These are phyloP conservation scores for Branchellion lobata DNA, from an alignment of 2,888 invertebrate species.

Conservation along the genomic window DNA sequence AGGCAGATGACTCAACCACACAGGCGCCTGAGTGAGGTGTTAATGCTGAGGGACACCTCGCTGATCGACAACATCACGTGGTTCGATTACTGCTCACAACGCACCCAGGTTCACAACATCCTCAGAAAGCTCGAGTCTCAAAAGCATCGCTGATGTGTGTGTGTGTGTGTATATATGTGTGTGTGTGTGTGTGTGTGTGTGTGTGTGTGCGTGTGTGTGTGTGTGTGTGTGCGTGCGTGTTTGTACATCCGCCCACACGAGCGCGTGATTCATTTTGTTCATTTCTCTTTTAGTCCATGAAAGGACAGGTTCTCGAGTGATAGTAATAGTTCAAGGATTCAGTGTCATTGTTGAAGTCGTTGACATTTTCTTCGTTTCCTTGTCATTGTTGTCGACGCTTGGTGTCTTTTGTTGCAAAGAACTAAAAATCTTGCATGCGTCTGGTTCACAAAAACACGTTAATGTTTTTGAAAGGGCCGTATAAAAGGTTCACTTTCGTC, in stretches of 20 bases:
- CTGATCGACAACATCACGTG: slow-evolving; percentile 86
- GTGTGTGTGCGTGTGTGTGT: neutral
- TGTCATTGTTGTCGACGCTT: no score
- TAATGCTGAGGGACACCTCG: slow-evolving; percentile 83
- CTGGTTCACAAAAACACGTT: no score
- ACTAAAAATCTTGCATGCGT: no score
- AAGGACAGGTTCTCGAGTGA: neutral
- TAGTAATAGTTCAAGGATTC: no score
- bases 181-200: slow-evolving; percentile 17
- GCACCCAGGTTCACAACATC: slow-evolving; percentile 50
- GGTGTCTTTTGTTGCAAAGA: no score
- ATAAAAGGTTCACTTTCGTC: no score
- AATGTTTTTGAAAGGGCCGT: no score
- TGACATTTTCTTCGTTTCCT: no score
- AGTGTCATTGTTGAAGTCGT: no score
- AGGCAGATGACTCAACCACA: no score
- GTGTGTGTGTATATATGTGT: slow-evolving; percentile 9
- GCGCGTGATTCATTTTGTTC: neutral
- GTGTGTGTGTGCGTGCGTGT: neutral
- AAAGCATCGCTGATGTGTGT: slow-evolving; percentile 21
- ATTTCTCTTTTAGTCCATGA: neutral
- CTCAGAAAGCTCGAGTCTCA: slow-evolving; percentile 44
- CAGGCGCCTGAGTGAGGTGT: slow-evolving; percentile 77
- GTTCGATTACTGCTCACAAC: slow-evolving; percentile 86
- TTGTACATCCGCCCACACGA: neutral